phyloP scores from a whole-genome alignment of 53 echinoderm and acorn worm species.

The Arbacia lixula region DNA sequence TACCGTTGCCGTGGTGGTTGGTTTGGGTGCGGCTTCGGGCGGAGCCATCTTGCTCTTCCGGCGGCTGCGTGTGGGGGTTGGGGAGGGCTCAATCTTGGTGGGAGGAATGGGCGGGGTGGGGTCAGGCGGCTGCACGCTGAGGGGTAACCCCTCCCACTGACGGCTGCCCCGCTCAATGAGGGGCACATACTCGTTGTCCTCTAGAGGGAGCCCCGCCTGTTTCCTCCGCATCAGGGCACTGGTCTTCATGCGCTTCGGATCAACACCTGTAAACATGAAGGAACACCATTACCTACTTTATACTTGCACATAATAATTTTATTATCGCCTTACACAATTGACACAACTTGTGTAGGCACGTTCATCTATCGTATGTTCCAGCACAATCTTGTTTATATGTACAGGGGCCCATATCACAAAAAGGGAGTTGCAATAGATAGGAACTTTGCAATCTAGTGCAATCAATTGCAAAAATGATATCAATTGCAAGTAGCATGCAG shows the following conservation, averaged over 20 bases:
- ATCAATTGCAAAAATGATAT: too few species aligned
- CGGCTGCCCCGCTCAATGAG: constrained; percentile 88
- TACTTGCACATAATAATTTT: too few species aligned
- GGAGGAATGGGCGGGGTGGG: constrained; percentile 56
- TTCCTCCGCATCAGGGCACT: constrained; percentile 89
- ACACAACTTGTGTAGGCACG: too few species aligned
- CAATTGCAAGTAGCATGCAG: too few species aligned
- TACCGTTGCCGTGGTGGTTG: constrained; percentile 70
- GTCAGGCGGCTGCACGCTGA: constrained; percentile 62
- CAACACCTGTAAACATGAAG: constrained; percentile 74
- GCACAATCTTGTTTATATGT: too few species aligned
- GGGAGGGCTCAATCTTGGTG: constrained; percentile 66
- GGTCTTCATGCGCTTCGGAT: constrained; percentile 86
- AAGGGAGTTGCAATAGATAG: too few species aligned
- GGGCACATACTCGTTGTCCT: constrained; percentile 85
- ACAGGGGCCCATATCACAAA: too few species aligned
- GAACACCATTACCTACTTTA: too few species aligned
- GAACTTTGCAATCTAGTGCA: too few species aligned
- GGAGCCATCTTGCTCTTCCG: constrained; percentile 39
- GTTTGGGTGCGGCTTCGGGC: constrained; percentile 60
- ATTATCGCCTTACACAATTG: too few species aligned
- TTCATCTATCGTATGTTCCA: too few species aligned
- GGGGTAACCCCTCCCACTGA: constrained; percentile 83
- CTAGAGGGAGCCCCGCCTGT: constrained; percentile 86
- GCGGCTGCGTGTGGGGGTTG: constrained; percentile 64